phyloP scores from a whole-genome alignment of 2,888 invertebrate species.

The Euplexia lucipara region DNA sequence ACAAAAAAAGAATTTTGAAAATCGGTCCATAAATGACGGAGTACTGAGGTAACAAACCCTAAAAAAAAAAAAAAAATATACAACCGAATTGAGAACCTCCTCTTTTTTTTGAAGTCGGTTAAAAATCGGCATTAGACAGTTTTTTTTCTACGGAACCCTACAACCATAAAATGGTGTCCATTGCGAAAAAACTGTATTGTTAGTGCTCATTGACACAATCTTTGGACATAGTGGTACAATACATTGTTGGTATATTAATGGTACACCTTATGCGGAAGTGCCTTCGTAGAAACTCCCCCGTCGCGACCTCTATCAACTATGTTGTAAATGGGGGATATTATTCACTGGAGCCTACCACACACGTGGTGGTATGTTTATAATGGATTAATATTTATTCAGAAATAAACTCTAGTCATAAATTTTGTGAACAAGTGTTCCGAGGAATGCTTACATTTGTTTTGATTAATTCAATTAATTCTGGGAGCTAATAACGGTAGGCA shows the following conservation, averaged over 20 bases:
- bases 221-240: conserved; percentile 76
- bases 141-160: conserved; percentile 24
- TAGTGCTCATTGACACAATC: conserved; percentile 74
- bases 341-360: conserved; percentile 75
- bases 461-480: conserved; percentile 28
- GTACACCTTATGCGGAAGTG: conserved; percentile 71
- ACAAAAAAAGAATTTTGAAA: too few relatives aligned
- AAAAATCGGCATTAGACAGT: background rate
- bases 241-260: conserved; percentile 84
- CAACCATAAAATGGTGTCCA: conserved; percentile 13
- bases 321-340: conserved; percentile 76
- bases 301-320: conserved; percentile 74
- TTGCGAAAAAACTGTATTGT: conserved; percentile 69
- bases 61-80: too few relatives aligned
- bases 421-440: conserved; percentile 7
- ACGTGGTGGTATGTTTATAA: conserved; percentile 63
- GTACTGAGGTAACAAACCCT: too few relatives aligned
- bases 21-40: too few relatives aligned
- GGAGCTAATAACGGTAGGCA: conserved; percentile 7
- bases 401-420: conserved; percentile 27
- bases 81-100: too few relatives aligned
- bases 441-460: conserved; percentile 19
- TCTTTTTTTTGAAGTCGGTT: too few relatives aligned
- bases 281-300: conserved; percentile 83
- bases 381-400: conserved; percentile 39